Percentiles rank a stretch among this genome's conserved stretches.
These are phyloP conservation scores for Smithornis capensis DNA, from an alignment of 2,113 vertebrate genomes.

Conservation along the genomic window DNA sequence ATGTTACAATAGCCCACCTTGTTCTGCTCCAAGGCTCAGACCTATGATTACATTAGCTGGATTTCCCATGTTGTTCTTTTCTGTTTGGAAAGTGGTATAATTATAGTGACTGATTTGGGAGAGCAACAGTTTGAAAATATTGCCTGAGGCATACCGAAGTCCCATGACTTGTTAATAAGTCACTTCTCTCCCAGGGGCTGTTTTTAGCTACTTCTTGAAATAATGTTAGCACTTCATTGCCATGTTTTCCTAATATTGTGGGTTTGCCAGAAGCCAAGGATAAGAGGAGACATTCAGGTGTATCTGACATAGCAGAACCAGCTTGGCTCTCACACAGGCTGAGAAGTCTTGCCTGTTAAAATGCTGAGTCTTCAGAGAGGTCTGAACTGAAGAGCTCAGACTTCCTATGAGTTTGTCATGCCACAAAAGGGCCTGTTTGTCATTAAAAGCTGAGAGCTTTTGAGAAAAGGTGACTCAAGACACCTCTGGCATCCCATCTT, in stretches of 20 bases:
- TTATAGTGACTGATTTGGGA: conserved; percentile 62
- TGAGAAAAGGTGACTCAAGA: background rate
- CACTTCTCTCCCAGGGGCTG: conserved; percentile 52
- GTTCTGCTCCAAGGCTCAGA: conserved; percentile 56
- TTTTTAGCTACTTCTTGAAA: conserved; percentile 68
- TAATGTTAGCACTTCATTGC: conserved; percentile 30
- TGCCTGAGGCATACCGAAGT: conserved; percentile 65
- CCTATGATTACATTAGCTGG: conserved; percentile 36
- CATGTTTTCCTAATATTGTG: conserved; percentile 23
- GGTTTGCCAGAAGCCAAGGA: background rate
- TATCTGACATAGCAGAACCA: background rate
- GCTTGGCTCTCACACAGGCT: background rate
- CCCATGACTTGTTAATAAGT: conserved; percentile 71
- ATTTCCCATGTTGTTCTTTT: conserved; percentile 55
- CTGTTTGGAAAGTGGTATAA: conserved; percentile 64
- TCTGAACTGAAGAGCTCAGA: background rate
- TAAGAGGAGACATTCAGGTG: background rate
- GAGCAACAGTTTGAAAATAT: conserved; percentile 66
- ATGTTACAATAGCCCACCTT: conserved; percentile 59
- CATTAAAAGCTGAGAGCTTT: background rate
- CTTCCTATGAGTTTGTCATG: background rate
- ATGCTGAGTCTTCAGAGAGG: background rate
- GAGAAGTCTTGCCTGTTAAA: background rate
- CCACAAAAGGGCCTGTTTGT: background rate
- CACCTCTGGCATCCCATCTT: background rate